phyloP scores from a whole-genome alignment of 1,140 invertebrate genomes.

The Scylla paramamosain region DNA sequence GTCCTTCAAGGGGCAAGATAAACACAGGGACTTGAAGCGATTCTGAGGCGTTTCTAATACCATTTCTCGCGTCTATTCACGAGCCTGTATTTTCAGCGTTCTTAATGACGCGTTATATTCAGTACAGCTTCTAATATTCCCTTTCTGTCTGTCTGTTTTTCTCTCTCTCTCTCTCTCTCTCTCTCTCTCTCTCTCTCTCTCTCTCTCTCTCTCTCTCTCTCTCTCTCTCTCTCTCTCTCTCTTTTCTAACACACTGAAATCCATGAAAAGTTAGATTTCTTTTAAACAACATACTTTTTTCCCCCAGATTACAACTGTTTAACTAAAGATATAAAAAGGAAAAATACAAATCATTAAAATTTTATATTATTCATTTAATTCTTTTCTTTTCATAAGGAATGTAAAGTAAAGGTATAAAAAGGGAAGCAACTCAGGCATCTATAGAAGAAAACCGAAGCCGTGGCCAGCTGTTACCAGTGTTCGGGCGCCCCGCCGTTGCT shows the following conservation, averaged over 20 bases:
- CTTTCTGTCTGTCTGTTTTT: too few relatives aligned
- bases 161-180: neutral
- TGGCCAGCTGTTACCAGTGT: neutral
- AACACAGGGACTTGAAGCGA: constrained; percentile 7
- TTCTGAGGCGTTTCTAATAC: neutral
- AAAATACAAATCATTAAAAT: too few relatives aligned
- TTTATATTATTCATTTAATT: neutral
- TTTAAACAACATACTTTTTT: neutral
- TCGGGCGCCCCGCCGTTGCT: constrained; percentile 43
- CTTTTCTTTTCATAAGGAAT: neutral
- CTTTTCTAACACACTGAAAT: neutral
- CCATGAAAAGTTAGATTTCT: too few relatives aligned
- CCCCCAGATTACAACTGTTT: neutral
- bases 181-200: neutral
- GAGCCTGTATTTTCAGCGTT: too few relatives aligned
- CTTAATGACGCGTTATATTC: too few relatives aligned
- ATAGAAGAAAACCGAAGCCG: neutral
- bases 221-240: neutral
- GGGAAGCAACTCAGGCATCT: too few relatives aligned
- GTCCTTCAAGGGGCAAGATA: constrained; percentile 11
- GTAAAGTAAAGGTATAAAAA: too few relatives aligned
- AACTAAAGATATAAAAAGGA: neutral
- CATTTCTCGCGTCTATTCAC: neutral
- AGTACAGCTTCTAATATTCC: too few relatives aligned
- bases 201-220: too few relatives aligned